Evolutionary conservation across 2,888 invertebrate genomes (phyloP).

Genomic region (Nasonovia ribisnigri): DNA sequence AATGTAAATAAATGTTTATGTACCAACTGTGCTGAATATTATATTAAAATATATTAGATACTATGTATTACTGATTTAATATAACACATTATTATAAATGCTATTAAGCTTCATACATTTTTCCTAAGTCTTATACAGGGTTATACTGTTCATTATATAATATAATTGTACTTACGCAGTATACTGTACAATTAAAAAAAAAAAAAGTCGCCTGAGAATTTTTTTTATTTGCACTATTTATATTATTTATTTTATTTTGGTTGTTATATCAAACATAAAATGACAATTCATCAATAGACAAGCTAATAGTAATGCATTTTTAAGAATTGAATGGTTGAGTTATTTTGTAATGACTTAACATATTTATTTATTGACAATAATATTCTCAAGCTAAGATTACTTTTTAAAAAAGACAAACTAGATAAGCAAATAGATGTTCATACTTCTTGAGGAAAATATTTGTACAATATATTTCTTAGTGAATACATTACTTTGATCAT

Average conservation of each 20-base stretch:
- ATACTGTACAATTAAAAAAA: too few species aligned
- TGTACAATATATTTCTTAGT: neutral
- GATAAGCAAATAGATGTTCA: neutral
- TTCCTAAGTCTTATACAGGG: too few species aligned
- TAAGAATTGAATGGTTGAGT: neutral
- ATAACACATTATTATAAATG: neutral
- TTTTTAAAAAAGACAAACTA: too few species aligned
- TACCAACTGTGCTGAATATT: neutral
- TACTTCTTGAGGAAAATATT: neutral
- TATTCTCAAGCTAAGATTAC: neutral
- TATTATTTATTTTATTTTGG: too few species aligned
- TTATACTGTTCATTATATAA: too few species aligned
- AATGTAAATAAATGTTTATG: neutral
- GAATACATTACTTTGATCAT: neutral
- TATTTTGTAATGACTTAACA: neutral
- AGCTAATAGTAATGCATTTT: neutral
- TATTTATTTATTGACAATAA: neutral
- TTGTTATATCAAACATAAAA: too few species aligned
- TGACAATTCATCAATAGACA: neutral
- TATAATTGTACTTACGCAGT: too few species aligned
- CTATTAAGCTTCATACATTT: neutral
- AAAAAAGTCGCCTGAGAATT: too few species aligned
- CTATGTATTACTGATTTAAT: neutral
- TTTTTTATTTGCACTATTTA: too few species aligned
- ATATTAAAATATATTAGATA: neutral